Evolutionary conservation across 2,888 invertebrate species (phyloP), one percentile per base, ranked within the genome.

Genomic region (Lissonota sp.): DNA sequence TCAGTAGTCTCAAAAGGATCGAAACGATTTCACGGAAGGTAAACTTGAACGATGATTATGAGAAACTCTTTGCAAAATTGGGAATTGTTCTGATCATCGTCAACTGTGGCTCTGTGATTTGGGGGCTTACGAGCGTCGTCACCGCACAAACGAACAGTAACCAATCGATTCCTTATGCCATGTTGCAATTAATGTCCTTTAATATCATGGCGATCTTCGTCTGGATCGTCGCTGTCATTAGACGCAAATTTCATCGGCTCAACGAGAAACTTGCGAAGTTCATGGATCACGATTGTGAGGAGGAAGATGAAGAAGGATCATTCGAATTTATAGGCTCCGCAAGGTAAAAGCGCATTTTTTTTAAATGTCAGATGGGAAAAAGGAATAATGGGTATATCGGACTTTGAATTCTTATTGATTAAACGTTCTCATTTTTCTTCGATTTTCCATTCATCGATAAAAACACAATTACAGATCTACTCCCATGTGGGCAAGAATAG

Each of bases 181-280:
- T 70, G 5, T 49, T 55, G 1, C 60, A 55, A 44, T 1, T 49
- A 10, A 7, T 26, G 6, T 6, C 74, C 6, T 60, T 58, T 40
- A 60, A 51, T n/a, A 60, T 26, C 10, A 6, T 44, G n/a, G 46
- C 26, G n/a, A 6, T 76, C 5, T 53, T 69, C 6, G 4, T 69
- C 8, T 76, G 69, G 75, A 55, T 39, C 42, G 42, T 67, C 26
- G 0, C 16, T 5, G 6, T 76, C 8, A 37, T 76, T 40, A 60
- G 53, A 37, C 3, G 46, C 14, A 76, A 62, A 53, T 69, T 76
- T 76, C 37, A 12, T 39, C 44, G 51, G 3, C 6, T 69, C 53
- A 76, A 76, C 14, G 16, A 62, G 16, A 53, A n/a, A 60, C 14
- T 78, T 12, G 3, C 6, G 12, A 12, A 16, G 44, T 10, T 53